phyloP scores from a whole-genome alignment of 2,888 invertebrate species.

The Augiades crinisus region DNA sequence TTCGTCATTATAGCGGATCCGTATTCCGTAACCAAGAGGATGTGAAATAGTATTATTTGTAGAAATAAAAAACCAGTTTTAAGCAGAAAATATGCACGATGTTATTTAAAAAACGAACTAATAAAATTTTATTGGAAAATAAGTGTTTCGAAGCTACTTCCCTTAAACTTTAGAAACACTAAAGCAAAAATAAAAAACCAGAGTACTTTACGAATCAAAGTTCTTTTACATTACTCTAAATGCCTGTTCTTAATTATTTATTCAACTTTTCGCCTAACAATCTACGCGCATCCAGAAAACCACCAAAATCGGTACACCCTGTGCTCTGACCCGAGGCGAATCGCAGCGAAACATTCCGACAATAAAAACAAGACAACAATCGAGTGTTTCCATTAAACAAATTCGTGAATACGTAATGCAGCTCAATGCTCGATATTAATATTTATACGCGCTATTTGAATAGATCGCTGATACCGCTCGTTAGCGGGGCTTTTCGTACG shows the following conservation, averaged over 20 bases:
- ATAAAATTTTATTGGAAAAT: too few relatives aligned
- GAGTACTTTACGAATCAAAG: too few relatives aligned
- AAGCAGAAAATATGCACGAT: background rate
- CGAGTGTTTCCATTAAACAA: constrained; percentile 67
- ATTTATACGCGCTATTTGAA: constrained; percentile 71
- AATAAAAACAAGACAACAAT: constrained; percentile 69
- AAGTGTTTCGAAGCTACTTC: too few relatives aligned
- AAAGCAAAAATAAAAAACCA: too few relatives aligned
- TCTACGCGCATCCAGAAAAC: background rate
- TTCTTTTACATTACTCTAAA: too few relatives aligned
- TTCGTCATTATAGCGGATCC: constrained; percentile 14
- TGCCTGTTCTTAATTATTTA: too few relatives aligned
- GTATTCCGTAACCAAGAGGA: constrained; percentile 8
- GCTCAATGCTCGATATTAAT: constrained; percentile 65
- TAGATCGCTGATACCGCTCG: constrained; percentile 67
- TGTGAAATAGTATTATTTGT: constrained; percentile 3
- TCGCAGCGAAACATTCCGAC: constrained; percentile 44
- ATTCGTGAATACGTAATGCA: constrained; percentile 71
- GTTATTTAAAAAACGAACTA: too few relatives aligned
- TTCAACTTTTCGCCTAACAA: background rate
- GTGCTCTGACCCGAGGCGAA: constrained; percentile 59
- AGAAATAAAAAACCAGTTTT: background rate
- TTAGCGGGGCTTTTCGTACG: constrained; percentile 33
- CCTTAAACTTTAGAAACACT: too few relatives aligned
- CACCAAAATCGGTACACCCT: constrained; percentile 47